Evolutionary conservation across 2,888 invertebrate species (phyloP).

Genomic region (Norana najaformis): DNA sequence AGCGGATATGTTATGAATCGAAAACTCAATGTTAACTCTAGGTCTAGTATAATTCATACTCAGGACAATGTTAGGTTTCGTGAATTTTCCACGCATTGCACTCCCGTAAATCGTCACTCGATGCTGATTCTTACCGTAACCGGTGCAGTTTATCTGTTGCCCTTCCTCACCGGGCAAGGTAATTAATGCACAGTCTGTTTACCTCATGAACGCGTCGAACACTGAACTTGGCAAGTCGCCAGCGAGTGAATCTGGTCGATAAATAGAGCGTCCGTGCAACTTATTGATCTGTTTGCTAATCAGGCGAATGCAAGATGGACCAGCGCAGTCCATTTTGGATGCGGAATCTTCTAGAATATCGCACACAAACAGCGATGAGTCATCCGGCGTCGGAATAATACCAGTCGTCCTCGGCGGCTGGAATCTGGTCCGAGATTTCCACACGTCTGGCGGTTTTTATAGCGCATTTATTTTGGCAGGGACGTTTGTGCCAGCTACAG

Average conservation of each 20-base stretch:
- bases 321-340: neutral
- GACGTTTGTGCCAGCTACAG: neutral
- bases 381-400: neutral
- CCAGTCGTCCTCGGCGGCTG: neutral
- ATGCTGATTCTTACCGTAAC: neutral
- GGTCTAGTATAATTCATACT: neutral
- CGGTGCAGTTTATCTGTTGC: neutral
- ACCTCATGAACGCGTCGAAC: neutral
- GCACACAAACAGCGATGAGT: neutral
- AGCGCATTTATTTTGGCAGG: neutral
- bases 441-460: neutral
- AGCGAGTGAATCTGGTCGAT: neutral
- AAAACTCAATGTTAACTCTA: no score
- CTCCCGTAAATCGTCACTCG: neutral
- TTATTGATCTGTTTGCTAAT: neutral
- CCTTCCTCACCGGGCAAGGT: neutral
- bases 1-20: no score
- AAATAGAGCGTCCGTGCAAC: neutral
- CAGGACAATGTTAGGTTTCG: no score
- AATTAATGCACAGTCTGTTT: conserved; percentile 13
- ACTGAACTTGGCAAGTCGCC: conserved; percentile 5
- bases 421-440: neutral
- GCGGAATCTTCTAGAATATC: neutral
- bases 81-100: neutral
- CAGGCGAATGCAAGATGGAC: neutral